Percentiles rank a stretch among this genome's conserved stretches.
phyloP scores from a whole-genome alignment of 2,113 vertebrate genomes.

The Fulmarus glacialis region DNA sequence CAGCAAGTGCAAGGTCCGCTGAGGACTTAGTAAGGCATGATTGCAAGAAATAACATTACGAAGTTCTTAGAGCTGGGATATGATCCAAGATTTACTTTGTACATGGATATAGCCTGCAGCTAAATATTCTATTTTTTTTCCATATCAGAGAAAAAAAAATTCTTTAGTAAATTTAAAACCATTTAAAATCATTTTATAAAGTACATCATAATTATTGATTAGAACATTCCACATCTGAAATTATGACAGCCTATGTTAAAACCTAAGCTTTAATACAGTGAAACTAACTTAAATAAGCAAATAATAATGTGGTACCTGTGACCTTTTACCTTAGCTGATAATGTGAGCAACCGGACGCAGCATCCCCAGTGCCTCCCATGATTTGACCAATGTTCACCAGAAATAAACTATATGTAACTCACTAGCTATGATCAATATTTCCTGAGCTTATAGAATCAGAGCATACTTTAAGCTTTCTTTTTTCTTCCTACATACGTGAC shows the following conservation, averaged over 20 bases:
- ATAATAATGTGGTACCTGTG: neutral
- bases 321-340: neutral
- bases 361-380: neutral
- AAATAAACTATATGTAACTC: neutral
- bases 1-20: neutral
- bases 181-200: neutral
- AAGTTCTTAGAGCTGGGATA: neutral
- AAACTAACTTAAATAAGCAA: neutral
- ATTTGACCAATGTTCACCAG: neutral
- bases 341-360: rapidly evolving
- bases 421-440: neutral
- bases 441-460: neutral
- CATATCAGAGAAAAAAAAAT: neutral
- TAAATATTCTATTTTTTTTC: neutral
- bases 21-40: neutral
- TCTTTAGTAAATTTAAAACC: neutral
- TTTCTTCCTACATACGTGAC: neutral
- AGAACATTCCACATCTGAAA: neutral
- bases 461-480: neutral
- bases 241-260: neutral
- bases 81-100: neutral
- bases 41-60: neutral
- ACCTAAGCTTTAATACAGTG: neutral
- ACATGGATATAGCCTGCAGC: neutral
- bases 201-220: neutral